Base-by-base conservation (phyloP, 2,797 vertebrate genomes). In the Sebastes reedi region DNA sequence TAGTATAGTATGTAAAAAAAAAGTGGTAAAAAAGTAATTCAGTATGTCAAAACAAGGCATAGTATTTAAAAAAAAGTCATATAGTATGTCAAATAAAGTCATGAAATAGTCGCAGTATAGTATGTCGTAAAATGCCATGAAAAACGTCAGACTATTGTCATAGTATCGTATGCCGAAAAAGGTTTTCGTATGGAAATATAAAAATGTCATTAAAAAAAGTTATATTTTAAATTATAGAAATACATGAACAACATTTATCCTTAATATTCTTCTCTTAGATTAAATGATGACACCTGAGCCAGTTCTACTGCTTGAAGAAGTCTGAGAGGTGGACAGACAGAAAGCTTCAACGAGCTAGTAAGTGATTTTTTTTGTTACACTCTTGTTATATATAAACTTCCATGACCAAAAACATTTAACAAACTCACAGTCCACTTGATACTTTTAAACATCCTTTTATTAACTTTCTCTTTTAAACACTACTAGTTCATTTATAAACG, bases 401-500 rank as follows among this genome's bases (percentile, higher is more conserved):
- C 3, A 29, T 58, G 56, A 0, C 14, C 2, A 16, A 18, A 56
- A 64, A 27, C 10, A 42, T 14, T 16, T 1, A 30, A 67, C 9
- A 36, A 70, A 46, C 3, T 7, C 64, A 68, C 39, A 80, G 50
- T 34, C 72, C 72, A 39, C 6, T 5, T 0, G 0, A 29, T 73
- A 0, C 36, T 46, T 80, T 79, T 18, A 58, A 86, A 78, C 79
- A 36, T 81, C 65, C 20, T 81, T 91, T 91, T 91, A 91, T 90
- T 91, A 78, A 76, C 70, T 70, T 83, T 72, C 67, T 85, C 77
- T 87, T 81, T 90, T 72, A 84, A 87, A 82, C 88, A 93, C 90
- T 92, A 85, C 89, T 88, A 88, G 83, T 58, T 87, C 79, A 72
- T 84, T 89, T 75, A 88, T 72, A 91, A 93, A 92, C 29, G 1